Percentiles rank a stretch among this genome's conserved stretches.
phyloP scores from a whole-genome alignment of 2,113 vertebrate genomes.

The Cariama cristata region DNA sequence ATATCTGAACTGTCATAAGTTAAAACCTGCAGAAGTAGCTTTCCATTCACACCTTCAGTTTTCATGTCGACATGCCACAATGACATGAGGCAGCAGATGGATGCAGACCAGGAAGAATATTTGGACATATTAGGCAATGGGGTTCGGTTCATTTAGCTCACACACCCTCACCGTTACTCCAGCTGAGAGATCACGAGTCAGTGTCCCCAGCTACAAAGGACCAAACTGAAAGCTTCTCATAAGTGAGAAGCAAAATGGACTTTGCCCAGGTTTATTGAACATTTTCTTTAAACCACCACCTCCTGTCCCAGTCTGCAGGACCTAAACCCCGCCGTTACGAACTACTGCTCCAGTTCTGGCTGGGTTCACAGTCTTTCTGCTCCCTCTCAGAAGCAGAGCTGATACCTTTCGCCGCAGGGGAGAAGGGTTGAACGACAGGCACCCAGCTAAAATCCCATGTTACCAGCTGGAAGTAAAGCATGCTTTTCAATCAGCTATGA shows the following conservation, averaged over 20 bases:
- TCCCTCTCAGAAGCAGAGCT: neutral
- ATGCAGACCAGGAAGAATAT: neutral
- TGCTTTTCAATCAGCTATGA: neutral
- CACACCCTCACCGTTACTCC: neutral
- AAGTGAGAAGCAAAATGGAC: neutral
- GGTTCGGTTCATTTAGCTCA: neutral
- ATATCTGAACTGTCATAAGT: neutral
- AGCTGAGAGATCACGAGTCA: neutral
- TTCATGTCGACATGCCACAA: neutral
- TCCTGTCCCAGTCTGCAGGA: neutral
- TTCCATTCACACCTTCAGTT: conserved; percentile 33
- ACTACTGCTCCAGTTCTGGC: neutral
- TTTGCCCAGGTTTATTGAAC: neutral
- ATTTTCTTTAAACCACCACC: neutral
- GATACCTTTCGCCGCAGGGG: neutral
- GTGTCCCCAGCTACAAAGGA: neutral
- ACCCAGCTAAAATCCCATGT: neutral
- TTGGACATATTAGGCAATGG: conserved; percentile 4
- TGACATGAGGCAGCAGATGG: conserved; percentile 20
- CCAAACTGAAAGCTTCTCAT: neutral
- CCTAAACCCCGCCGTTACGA: neutral
- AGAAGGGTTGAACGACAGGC: neutral
- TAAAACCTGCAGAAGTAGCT: conserved; percentile 19
- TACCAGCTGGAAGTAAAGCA: neutral
- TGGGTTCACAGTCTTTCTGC: neutral